A percentile compares a stretch with the other conserved stretches of the same genome.
Conservation (phyloP, 2,888 invertebrate genomes). For the Pyrochroa serraticornis region DNA sequence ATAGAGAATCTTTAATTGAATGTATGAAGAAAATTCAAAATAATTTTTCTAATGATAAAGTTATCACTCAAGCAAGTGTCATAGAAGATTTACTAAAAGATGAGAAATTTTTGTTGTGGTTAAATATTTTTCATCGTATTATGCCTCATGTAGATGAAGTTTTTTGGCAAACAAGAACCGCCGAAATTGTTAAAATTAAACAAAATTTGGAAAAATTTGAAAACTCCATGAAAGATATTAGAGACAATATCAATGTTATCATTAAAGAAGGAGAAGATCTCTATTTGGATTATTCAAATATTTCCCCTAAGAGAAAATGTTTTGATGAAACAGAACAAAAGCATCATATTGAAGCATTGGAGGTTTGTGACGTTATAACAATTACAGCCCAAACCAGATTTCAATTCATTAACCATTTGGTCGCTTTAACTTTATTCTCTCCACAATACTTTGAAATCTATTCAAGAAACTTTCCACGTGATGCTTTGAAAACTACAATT, state of each 20-base stretch:
- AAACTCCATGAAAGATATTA: conserved; percentile 32
- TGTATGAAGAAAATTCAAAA: conserved; percentile 33
- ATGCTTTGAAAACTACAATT: conserved; percentile 21
- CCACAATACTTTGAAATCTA: conserved; percentile 25
- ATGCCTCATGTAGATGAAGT: conserved; percentile 38
- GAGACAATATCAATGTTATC: conserved; percentile 13
- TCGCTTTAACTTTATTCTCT: conserved; percentile 32
- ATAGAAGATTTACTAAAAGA: conserved; percentile 21
- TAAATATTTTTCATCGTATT: conserved; percentile 35
- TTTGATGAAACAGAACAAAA: too few relatives aligned
- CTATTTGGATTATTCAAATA: too few relatives aligned
- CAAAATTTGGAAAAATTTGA: conserved; percentile 13
- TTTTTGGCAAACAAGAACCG: conserved; percentile 28
- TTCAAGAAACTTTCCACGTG: conserved; percentile 25
- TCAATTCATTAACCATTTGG: conserved; percentile 32
- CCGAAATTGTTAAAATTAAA: conserved; percentile 8
- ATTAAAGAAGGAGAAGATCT: conserved; percentile 8
- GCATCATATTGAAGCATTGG: conserved; percentile 27
- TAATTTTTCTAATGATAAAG: conserved; percentile 12
- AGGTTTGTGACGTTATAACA: conserved; percentile 36
- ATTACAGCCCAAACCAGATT: conserved; percentile 30
- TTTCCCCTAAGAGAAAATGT: too few relatives aligned
- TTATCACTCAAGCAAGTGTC: conserved; percentile 11
- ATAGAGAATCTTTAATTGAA: conserved; percentile 34
- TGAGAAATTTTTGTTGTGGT: conserved; percentile 35